These are phyloP conservation scores for Entomobrya proxima DNA, from an alignment of 2,888 invertebrate species.

Conservation along the genomic window DNA sequence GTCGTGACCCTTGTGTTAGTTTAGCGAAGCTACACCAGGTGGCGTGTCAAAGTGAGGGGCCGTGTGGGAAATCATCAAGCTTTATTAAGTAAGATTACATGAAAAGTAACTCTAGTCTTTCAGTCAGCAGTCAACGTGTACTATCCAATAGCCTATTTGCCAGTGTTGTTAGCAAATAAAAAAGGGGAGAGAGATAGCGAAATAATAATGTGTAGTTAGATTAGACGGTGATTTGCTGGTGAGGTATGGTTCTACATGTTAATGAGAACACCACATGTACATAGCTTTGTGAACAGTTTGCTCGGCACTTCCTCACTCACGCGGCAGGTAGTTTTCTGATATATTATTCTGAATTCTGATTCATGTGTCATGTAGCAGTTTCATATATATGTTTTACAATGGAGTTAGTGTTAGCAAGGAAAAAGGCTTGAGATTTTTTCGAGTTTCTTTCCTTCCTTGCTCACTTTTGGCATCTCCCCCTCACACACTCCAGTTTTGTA, in stretches of 20 bases:
- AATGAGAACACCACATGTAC: neutral
- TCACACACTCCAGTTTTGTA: neutral
- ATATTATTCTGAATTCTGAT: too few species aligned
- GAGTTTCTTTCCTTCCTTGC: neutral
- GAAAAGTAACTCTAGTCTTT: too few species aligned
- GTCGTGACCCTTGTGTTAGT: too few species aligned
- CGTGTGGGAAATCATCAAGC: too few species aligned
- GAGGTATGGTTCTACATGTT: neutral
- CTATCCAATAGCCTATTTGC: neutral
- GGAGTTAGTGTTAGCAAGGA: neutral
- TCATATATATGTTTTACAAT: neutral
- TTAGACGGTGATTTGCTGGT: neutral
- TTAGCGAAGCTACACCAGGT: too few species aligned
- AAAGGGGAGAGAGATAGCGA: too few species aligned
- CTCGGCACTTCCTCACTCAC: too few species aligned
- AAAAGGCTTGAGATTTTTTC: too few species aligned
- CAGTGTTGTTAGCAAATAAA: neutral
- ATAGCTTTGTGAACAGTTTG: neutral
- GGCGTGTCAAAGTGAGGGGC: too few species aligned
- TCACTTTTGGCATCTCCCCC: neutral
- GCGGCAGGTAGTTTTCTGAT: slow-evolving; percentile 22
- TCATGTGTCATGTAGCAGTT: neutral
- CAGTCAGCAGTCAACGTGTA: neutral
- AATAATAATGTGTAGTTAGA: neutral
- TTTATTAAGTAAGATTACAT: too few species aligned